These are phyloP conservation scores for Argyresthia albistria DNA, from an alignment of 2,888 invertebrate genomes.

Conservation along the genomic window DNA sequence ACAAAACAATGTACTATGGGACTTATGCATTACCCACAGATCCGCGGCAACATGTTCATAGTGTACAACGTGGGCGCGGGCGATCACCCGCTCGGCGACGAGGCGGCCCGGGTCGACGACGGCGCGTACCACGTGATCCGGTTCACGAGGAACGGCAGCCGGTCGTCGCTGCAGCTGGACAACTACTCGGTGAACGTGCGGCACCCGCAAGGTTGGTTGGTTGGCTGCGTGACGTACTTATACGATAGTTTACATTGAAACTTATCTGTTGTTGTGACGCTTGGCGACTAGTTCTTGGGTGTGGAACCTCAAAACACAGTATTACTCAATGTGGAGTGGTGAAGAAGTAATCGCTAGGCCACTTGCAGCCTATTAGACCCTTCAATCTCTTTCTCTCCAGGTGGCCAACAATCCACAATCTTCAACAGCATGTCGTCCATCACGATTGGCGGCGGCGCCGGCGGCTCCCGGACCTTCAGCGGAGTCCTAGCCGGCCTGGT, in stretches of 20 bases:
- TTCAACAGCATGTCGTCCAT: slow-evolving; percentile 94
- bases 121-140: slow-evolving; percentile 94
- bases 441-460: slow-evolving; percentile 84
- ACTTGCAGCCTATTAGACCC: too few relatives aligned
- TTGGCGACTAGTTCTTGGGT: too few relatives aligned
- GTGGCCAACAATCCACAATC: slow-evolving; percentile 86
- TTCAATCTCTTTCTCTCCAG: slow-evolving; percentile 46
- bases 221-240: too few relatives aligned
- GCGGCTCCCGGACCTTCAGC: slow-evolving; percentile 84
- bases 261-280: too few relatives aligned
- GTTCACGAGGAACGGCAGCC: slow-evolving; percentile 90
- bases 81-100: slow-evolving; percentile 92
- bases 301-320: too few relatives aligned
- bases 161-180: slow-evolving; percentile 93
- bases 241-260: too few relatives aligned
- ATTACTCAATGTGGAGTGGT: too few relatives aligned
- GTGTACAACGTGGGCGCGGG: slow-evolving; percentile 95
- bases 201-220: slow-evolving; percentile 82
- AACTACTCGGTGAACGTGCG: slow-evolving; percentile 89
- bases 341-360: too few relatives aligned
- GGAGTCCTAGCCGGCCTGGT: slow-evolving; percentile 93
- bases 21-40: too few relatives aligned
- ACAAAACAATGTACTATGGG: too few relatives aligned
- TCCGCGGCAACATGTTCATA: slow-evolving; percentile 93
- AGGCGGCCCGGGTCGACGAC: slow-evolving; percentile 92